Conservation (phyloP, 35 echinoderm and acorn worm species). For the Patiria miniata region DNA sequence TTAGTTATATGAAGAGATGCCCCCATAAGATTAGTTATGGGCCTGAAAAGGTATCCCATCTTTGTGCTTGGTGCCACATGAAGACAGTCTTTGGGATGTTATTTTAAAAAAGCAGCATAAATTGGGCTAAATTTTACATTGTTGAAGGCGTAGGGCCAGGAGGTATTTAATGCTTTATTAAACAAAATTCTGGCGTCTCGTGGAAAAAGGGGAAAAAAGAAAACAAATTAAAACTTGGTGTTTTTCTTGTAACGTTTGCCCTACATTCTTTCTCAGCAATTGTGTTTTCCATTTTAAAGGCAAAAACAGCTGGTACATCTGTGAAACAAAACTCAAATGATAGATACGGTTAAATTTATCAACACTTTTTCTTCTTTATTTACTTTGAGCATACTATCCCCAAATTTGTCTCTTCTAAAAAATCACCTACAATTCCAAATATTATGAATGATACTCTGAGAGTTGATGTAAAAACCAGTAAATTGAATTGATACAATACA, state of each 20-base stretch:
- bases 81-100: no score
- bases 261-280: background rate
- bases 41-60: no score
- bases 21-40: no score
- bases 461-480: no score
- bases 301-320: background rate
- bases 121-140: conserved; percentile 3
- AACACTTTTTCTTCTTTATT: background rate
- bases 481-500: no score
- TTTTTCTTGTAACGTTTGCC: background rate
- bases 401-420: no score
- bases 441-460: no score
- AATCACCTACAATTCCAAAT: no score
- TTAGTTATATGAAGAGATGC: no score
- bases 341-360: background rate
- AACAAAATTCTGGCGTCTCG: background rate
- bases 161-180: background rate
- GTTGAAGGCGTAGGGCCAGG: background rate
- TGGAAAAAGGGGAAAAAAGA: background rate
- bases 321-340: background rate
- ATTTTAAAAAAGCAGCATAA: no score
- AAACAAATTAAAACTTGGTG: background rate
- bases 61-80: no score
- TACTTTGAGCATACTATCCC: no score
- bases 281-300: background rate